phyloP scores from a whole-genome alignment of 2,113 vertebrate genomes.

The Pollachius pollachius region DNA sequence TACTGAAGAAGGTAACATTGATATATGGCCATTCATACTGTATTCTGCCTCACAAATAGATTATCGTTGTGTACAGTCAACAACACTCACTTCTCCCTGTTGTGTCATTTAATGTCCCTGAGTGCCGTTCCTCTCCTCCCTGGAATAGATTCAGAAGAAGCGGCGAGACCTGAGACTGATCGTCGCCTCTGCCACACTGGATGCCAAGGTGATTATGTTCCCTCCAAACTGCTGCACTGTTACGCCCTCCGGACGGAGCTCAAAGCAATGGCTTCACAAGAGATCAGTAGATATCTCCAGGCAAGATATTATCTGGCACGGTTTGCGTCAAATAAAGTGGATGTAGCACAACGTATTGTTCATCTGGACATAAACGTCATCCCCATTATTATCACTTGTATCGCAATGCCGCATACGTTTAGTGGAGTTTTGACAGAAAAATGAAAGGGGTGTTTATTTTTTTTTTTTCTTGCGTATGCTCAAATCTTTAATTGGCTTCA shows the following conservation, averaged over 20 bases:
- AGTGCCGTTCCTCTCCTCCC: background rate
- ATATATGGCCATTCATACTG: background rate
- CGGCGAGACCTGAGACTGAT: constrained; percentile 91
- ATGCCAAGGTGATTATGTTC: constrained; percentile 86
- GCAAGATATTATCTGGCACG: too few relatives aligned
- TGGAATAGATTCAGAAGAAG: constrained; percentile 90
- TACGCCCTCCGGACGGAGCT: constrained; percentile 25
- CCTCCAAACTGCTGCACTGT: constrained; percentile 50
- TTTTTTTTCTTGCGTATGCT: too few relatives aligned
- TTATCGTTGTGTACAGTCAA: background rate
- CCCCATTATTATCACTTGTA: too few relatives aligned
- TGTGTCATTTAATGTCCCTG: background rate
- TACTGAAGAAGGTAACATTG: constrained; percentile 91
- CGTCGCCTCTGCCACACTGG: constrained; percentile 95
- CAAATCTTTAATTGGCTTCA: background rate
- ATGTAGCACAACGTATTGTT: too few relatives aligned
- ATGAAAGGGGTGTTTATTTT: background rate
- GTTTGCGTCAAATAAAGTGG: too few relatives aligned
- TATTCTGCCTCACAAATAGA: background rate
- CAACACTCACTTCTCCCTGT: too few relatives aligned
- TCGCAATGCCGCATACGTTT: too few relatives aligned
- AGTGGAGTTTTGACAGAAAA: background rate
- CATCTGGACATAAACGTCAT: too few relatives aligned
- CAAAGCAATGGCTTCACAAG: constrained; percentile 16
- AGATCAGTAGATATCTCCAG: too few relatives aligned